These are phyloP conservation scores for Dermochelys coriacea DNA, from an alignment of 2,797 vertebrate genomes.

Conservation along the genomic window DNA sequence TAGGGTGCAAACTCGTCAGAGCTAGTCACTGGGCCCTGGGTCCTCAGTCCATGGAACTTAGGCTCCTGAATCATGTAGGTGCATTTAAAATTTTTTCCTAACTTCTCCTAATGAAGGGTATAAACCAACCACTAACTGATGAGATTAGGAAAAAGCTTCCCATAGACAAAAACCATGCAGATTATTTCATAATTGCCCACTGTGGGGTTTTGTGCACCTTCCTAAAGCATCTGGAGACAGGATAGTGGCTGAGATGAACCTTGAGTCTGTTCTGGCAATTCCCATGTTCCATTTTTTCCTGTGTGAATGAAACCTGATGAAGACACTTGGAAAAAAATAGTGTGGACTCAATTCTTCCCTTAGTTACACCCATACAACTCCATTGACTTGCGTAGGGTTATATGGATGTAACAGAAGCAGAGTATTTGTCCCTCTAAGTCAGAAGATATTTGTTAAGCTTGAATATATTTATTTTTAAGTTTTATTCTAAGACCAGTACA, in stretches of 20 bases:
- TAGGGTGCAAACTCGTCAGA: neutral
- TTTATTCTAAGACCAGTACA: neutral
- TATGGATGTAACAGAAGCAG: neutral
- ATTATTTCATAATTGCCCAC: neutral
- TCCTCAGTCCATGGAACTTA: neutral
- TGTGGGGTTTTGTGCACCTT: neutral
- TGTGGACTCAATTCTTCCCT: neutral
- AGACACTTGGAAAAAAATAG: neutral
- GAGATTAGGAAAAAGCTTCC: neutral
- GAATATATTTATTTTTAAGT: neutral
- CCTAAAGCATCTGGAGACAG: neutral
- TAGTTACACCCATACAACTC: neutral
- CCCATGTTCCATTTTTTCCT: neutral
- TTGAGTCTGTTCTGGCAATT: neutral
- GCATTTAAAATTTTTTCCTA: neutral
- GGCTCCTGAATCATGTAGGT: neutral
- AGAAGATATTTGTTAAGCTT: neutral
- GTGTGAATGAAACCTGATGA: neutral
- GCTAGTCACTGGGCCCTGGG: neutral
- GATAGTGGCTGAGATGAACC: neutral
- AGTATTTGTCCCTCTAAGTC: neutral
- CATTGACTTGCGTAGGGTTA: neutral
- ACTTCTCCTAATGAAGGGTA: neutral
- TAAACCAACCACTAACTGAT: neutral
- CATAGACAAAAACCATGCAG: neutral